Conservation (phyloP, 2,888 invertebrate species). For the Drosophila emarginata region DNA sequence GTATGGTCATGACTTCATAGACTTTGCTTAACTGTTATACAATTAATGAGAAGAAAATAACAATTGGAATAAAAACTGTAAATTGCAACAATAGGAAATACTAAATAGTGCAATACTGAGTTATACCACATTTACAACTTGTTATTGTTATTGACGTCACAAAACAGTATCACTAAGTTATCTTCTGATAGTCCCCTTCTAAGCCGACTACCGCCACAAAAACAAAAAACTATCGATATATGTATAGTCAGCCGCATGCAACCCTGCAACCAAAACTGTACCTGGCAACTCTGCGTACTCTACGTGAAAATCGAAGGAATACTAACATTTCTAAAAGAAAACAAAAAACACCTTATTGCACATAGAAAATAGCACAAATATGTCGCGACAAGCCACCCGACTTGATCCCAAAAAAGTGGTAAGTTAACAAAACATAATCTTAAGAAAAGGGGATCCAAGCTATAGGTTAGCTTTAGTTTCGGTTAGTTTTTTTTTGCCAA, state of each 20-base stretch:
- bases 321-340: slow-evolving; percentile 20
- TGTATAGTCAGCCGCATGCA: not conserved
- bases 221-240: slow-evolving; percentile 1
- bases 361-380: slow-evolving; percentile 45
- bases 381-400: slow-evolving; percentile 81
- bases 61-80: not conserved
- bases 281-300: slow-evolving; percentile 33
- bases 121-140: no score
- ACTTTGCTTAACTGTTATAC: not conserved
- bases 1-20: no score
- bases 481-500: slow-evolving; percentile 56
- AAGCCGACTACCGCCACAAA: not conserved
- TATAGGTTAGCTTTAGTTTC: slow-evolving; percentile 55
- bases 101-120: no score
- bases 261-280: slow-evolving; percentile 5
- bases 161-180: not conserved
- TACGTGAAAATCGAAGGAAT: slow-evolving; percentile 19
- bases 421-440: slow-evolving; percentile 57
- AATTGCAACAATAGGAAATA: not conserved
- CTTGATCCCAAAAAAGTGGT: slow-evolving; percentile 83
- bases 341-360: not conserved
- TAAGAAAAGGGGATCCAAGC: not conserved
- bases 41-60: no score
- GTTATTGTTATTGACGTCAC: not conserved
- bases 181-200: not conserved